A percentile compares a stretch with the other conserved stretches of the same genome.
These are phyloP conservation scores for Rhizoglyphus robini DNA, from an alignment of 1,140 invertebrate species.

Conservation along the genomic window DNA sequence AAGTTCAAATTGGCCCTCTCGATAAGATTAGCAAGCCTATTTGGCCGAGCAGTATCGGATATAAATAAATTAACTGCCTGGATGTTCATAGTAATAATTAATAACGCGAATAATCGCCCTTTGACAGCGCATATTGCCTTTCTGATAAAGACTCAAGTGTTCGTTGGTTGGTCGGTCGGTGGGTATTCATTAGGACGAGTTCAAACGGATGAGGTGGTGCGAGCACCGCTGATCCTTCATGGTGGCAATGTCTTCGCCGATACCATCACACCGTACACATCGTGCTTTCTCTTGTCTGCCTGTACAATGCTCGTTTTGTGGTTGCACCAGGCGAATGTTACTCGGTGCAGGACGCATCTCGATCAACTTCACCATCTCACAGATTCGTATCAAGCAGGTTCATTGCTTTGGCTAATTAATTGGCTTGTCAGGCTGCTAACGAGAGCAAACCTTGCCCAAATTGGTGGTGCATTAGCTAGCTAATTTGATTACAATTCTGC, in stretches of 20 bases:
- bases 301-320: no score
- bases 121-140: background rate
- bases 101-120: background rate
- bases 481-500: conserved; percentile 1
- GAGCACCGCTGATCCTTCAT: no score
- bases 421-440: conserved; percentile 10
- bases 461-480: background rate
- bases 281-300: no score
- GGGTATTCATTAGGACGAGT: background rate
- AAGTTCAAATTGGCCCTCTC: no score
- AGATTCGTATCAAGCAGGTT: background rate
- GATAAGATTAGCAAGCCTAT: conserved; percentile 15
- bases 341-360: no score
- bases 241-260: no score
- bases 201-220: background rate
- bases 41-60: no score
- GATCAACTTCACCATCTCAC: no score
- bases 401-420: background rate
- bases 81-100: background rate
- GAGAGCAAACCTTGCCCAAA: background rate
- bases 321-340: no score
- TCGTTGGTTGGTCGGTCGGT: no score
- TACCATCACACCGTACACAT: no score
- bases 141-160: background rate
- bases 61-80: conserved; percentile 15